These are phyloP conservation scores for Cheilosia vulpina DNA, from an alignment of 2,888 invertebrate genomes.

Conservation along the genomic window DNA sequence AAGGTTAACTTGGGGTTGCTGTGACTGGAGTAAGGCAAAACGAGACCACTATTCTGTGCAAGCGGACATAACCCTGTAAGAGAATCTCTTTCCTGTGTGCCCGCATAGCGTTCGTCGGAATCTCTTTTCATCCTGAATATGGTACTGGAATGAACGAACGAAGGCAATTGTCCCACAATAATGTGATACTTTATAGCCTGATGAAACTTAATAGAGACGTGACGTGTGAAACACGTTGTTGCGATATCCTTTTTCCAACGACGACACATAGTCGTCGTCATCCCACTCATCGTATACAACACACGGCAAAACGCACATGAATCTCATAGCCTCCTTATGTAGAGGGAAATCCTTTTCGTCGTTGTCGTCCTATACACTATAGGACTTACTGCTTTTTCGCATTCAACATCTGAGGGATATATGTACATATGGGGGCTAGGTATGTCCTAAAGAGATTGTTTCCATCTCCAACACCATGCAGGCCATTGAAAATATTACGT, in stretches of 20 bases:
- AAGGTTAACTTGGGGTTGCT: conserved; percentile 19
- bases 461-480: conserved; percentile 55
- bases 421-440: not conserved
- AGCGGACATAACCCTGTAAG: conserved; percentile 28
- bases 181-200: conserved; percentile 75
- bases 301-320: conserved; percentile 69
- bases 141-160: conserved; percentile 59
- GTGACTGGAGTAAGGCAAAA: not conserved
- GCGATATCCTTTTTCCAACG: conserved; percentile 67
- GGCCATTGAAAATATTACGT: conserved; percentile 19
- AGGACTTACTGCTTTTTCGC: conserved; percentile 55
- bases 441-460: conserved; percentile 18
- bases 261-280: conserved; percentile 13
- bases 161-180: conserved; percentile 75
- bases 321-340: conserved; percentile 72
- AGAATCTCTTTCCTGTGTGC: conserved; percentile 2
- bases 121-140: conserved; percentile 31
- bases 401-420: conserved; percentile 44
- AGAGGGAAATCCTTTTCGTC: conserved; percentile 60
- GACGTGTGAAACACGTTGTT: conserved; percentile 73
- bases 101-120: not conserved
- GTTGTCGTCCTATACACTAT: conserved; percentile 31
- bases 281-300: conserved; percentile 43
- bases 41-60: conserved; percentile 9
- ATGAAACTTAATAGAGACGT: conserved; percentile 75